These are phyloP conservation scores for Jaculus jaculus DNA, from an alignment of 2,113 vertebrate genomes.

Conservation along the genomic window DNA sequence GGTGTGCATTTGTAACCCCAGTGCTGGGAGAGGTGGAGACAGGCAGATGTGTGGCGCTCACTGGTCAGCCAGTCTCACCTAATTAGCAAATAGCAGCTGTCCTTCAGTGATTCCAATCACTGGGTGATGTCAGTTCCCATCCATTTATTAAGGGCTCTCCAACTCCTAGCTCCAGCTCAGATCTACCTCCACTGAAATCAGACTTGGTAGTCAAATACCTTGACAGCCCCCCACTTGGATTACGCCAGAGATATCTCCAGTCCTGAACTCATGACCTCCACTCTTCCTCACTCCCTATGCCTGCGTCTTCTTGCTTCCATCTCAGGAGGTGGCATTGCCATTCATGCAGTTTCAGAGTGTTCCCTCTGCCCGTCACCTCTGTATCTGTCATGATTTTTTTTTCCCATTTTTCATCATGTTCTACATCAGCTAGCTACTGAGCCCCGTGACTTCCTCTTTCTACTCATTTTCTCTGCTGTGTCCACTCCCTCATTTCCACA, in stretches of 20 bases:
- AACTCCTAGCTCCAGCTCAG: background rate
- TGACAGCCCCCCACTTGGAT: background rate
- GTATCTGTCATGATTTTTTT: too few relatives aligned
- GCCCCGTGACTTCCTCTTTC: background rate
- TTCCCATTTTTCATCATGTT: background rate
- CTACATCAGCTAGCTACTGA: too few relatives aligned
- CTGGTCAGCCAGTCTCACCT: too few relatives aligned
- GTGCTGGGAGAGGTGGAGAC: too few relatives aligned
- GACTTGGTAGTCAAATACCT: background rate
- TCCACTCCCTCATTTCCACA: background rate
- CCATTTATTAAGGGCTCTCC: background rate
- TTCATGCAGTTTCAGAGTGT: rapidly evolving
- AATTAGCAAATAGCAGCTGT: constrained; percentile 43
- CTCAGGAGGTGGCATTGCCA: background rate
- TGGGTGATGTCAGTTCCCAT: rapidly evolving
- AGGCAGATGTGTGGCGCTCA: too few relatives aligned
- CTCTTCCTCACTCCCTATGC: background rate
- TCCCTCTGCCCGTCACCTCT: background rate
- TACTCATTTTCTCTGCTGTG: background rate
- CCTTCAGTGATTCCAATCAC: background rate
- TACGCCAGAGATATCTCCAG: background rate
- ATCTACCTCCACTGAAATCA: background rate
- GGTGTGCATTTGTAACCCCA: too few relatives aligned
- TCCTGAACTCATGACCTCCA: background rate
- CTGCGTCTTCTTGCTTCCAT: background rate